These are phyloP conservation scores for Daptonema setosum DNA, from an alignment of 2,888 invertebrate genomes.

Conservation along the genomic window DNA sequence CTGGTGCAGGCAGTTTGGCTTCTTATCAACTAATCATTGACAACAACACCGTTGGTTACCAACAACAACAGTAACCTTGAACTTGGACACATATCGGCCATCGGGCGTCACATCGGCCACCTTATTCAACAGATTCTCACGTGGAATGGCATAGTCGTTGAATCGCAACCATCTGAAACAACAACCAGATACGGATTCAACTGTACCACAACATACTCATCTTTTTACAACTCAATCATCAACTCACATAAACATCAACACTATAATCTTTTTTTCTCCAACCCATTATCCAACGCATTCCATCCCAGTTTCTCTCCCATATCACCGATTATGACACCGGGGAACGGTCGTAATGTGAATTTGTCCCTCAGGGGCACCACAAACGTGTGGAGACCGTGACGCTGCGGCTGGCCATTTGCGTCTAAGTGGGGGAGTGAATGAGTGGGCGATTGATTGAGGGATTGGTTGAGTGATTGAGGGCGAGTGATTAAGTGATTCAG, in stretches of 20 bases:
- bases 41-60: too few species aligned
- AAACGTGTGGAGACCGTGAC: conserved; percentile 68
- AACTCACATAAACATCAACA: too few species aligned
- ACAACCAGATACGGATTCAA: conserved; percentile 7
- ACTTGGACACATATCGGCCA: conserved; percentile 68
- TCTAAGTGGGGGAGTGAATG: too few species aligned
- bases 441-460: too few species aligned
- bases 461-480: too few species aligned
- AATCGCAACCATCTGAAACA: conserved; percentile 55
- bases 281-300: conserved; percentile 76
- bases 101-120: conserved; percentile 69
- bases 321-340: conserved; percentile 67
- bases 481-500: too few species aligned
- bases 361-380: conserved; percentile 62
- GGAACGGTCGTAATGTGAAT: conserved; percentile 44
- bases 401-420: conserved; percentile 30
- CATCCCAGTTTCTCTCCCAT: conserved; percentile 74
- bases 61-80: too few species aligned
- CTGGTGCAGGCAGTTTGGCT: too few species aligned
- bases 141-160: conserved; percentile 62
- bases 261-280: too few species aligned
- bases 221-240: not conserved
- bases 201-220: not conserved
- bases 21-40: too few species aligned
- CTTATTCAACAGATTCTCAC: conserved; percentile 58